A percentile compares a stretch with the other conserved stretches of the same genome.
These are phyloP conservation scores for Mechanitis mazaeus DNA, from an alignment of 2,888 invertebrate species.

Conservation along the genomic window DNA sequence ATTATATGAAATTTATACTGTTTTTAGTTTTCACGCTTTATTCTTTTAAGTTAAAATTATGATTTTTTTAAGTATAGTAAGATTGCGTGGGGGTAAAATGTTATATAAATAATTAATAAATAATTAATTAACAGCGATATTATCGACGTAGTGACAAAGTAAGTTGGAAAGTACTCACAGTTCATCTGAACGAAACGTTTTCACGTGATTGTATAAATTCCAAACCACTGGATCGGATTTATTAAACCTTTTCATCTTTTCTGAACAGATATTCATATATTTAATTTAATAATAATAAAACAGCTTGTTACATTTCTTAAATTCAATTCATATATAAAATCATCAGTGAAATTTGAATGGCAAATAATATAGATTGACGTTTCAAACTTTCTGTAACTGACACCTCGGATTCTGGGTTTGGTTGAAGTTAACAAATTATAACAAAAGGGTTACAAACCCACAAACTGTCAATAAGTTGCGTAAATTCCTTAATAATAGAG, in stretches of 20 bases:
- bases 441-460: not conserved
- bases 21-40: too few species aligned
- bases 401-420: not conserved
- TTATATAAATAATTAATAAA: too few species aligned
- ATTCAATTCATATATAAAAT: not conserved
- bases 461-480: conserved; percentile 4
- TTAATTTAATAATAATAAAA: not conserved
- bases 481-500: not conserved
- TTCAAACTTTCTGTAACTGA: not conserved
- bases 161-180: not conserved
- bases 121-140: not conserved
- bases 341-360: not conserved
- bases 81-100: too few species aligned
- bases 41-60: too few species aligned
- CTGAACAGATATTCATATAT: not conserved
- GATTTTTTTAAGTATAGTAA: too few species aligned
- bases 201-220: not conserved
- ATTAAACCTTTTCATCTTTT: conserved; percentile 2
- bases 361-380: not conserved
- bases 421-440: not conserved
- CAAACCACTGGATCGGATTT: conserved; percentile 1
- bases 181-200: not conserved
- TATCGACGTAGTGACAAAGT: not conserved
- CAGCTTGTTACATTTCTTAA: too few species aligned
- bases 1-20: too few species aligned